phyloP scores from a whole-genome alignment of 2,888 invertebrate species.

The Calliopum simillimum region DNA sequence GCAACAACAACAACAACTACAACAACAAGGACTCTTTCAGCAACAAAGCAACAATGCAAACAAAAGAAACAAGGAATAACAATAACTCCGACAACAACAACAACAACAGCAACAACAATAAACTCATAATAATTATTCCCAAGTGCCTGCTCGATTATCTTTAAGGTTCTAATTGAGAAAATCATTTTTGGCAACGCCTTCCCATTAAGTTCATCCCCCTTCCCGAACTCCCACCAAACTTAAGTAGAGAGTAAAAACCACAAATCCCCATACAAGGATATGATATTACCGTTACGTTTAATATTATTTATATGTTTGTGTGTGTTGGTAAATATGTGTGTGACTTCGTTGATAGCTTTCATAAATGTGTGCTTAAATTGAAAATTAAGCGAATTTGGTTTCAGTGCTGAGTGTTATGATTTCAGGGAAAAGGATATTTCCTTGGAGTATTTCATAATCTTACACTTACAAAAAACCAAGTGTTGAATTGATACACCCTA shows the following conservation, averaged over 20 bases:
- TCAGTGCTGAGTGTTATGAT: neutral
- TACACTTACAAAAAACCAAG: no score
- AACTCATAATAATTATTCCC: conserved; percentile 60
- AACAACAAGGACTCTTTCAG: conserved; percentile 39
- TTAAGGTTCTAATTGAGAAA: conserved; percentile 51
- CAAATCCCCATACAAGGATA: no score
- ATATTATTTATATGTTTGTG: neutral
- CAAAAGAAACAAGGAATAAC: conserved; percentile 46
- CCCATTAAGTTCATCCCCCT: neutral
- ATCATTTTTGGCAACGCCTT: conserved; percentile 39
- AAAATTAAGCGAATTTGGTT: conserved; percentile 25
- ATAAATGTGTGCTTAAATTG: conserved; percentile 28
- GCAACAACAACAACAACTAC: conserved; percentile 1
- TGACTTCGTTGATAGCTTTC: neutral
- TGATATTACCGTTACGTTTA: neutral
- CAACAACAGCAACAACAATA: conserved; percentile 43
- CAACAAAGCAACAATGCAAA: conserved; percentile 53
- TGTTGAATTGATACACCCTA: no score
- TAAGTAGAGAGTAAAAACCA: neutral
- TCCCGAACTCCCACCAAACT: neutral
- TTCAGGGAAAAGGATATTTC: neutral
- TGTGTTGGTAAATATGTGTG: neutral
- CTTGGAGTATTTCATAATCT: no score
- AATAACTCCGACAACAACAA: conserved; percentile 48
- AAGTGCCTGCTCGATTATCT: conserved; percentile 65